Evolutionary conservation across 2,888 invertebrate species (phyloP), one percentile per base, ranked within the genome.

Genomic region (Abrostola triplasia): DNA sequence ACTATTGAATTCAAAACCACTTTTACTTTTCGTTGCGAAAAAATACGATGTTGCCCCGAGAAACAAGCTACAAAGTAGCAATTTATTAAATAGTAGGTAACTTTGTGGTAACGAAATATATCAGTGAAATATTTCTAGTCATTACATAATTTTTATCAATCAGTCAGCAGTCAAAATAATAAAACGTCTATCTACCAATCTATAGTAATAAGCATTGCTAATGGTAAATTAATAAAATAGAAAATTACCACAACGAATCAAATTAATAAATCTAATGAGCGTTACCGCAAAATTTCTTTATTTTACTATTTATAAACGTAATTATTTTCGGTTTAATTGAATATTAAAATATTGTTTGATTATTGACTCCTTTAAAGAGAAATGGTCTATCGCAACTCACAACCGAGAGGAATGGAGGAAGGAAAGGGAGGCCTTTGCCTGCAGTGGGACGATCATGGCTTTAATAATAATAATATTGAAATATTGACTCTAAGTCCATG

Each of bases 1-100:
- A 41, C 54, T 66, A 57, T 69, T 74, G 67, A 72, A 76, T 76
- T 71, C 55, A 53, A 73, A 70, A 40, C 44, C 37, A 78, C 82
- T 84, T 82, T 84, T 84, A 83, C 82, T 80, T 83, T 76, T 60
- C 60, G 65, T 76, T 77, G 54, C 64, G 57, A 49, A 67, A 64
- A 67, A 52, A 49, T 35, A 11, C 24, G 40, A 52, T 67, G 41
- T 12, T 58, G 36, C 24, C 24, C 37, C 37, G 0, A 36, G 53
- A 12, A 44, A 36, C 10, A 8, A 42, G 35, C n/a, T 5, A 24
- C 47, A 41, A 42, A 24, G 44, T 2, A 0, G 13, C 57, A 40
- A 24, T 47, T 8, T 6, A 24, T 47, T 24, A 24, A 24, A 8
- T 44, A 5, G 5, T 24, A 24, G 12, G 13, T 9, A 24, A 40